These are phyloP conservation scores for Heterodera filipjevi DNA, from an alignment of 2,888 invertebrate species.

Conservation along the genomic window DNA sequence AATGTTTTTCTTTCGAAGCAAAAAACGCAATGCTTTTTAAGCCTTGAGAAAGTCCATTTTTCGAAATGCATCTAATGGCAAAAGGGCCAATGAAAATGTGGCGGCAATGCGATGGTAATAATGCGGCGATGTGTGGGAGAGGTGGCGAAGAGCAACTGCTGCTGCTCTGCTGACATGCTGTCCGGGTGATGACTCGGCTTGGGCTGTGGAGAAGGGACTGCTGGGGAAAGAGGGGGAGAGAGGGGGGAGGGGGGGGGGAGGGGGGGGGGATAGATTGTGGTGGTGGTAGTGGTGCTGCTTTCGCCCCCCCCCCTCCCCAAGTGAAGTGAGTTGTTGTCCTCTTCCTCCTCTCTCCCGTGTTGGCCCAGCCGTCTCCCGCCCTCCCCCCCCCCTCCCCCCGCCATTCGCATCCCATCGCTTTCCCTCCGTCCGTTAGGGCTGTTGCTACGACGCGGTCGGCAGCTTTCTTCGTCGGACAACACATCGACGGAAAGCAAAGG, in stretches of 20 bases:
- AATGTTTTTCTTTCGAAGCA: neutral
- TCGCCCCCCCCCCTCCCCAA: neutral
- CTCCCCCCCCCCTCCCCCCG: neutral
- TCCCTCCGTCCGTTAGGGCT: conserved; percentile 9
- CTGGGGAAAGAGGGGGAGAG: no score
- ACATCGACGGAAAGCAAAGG: conserved; percentile 8
- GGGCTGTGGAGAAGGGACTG: no score
- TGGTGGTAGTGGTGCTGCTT: neutral
- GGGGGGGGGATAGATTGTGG: neutral
- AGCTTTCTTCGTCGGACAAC: conserved; percentile 4
- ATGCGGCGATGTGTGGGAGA: neutral
- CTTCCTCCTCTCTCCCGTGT: neutral
- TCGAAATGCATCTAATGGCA: conserved; percentile 5
- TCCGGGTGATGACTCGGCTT: neutral
- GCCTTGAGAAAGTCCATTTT: conserved; percentile 5
- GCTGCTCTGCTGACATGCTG: neutral
- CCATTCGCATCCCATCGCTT: conserved; percentile 8
- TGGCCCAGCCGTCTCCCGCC: neutral
- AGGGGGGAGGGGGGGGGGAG: neutral
- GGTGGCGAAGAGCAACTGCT: conserved; percentile 9
- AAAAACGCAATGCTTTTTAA: neutral
- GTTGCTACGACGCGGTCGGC: conserved; percentile 20
- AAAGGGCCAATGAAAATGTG: neutral
- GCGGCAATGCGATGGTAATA: neutral
- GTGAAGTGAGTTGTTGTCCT: neutral